These are phyloP conservation scores for Chanos chanos DNA, from an alignment of 2,797 vertebrate genomes.

Conservation along the genomic window DNA sequence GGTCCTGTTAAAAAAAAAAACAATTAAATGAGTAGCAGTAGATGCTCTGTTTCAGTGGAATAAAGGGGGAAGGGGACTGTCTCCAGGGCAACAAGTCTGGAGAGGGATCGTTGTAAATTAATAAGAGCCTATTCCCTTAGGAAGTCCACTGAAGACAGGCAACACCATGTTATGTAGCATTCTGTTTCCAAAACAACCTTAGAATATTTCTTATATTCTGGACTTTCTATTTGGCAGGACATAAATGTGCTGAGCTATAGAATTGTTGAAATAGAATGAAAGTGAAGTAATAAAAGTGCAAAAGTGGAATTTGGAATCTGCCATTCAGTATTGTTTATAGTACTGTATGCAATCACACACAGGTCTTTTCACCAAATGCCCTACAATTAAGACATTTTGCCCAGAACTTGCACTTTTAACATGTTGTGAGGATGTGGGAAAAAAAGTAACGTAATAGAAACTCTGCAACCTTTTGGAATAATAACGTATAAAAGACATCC, in stretches of 20 bases:
- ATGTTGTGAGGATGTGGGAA: no score
- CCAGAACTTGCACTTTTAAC: no score
- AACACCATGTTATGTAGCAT: background rate
- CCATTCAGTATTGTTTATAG: no score
- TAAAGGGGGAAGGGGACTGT: constrained; percentile 42
- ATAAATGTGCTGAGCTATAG: background rate
- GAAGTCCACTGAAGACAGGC: constrained; percentile 35
- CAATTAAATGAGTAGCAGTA: constrained; percentile 74
- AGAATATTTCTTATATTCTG: background rate
- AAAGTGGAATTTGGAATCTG: no score
- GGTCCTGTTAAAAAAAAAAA: constrained; percentile 55
- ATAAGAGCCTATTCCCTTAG: constrained; percentile 56
- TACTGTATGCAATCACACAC: no score
- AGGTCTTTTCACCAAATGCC: no score
- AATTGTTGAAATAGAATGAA: background rate
- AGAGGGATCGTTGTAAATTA: constrained; percentile 63
- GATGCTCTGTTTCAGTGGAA: constrained; percentile 49
- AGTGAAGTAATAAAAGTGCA: no score
- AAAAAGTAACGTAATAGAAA: no score
- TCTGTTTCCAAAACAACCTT: constrained; percentile 14
- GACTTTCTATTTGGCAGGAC: background rate
- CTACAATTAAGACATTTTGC: background rate
- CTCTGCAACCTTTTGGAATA: no score
- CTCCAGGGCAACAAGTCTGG: constrained; percentile 52
- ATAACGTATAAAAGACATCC: no score